These are phyloP conservation scores for Dendrolimus houi DNA, from an alignment of 2,888 invertebrate species.

Conservation along the genomic window DNA sequence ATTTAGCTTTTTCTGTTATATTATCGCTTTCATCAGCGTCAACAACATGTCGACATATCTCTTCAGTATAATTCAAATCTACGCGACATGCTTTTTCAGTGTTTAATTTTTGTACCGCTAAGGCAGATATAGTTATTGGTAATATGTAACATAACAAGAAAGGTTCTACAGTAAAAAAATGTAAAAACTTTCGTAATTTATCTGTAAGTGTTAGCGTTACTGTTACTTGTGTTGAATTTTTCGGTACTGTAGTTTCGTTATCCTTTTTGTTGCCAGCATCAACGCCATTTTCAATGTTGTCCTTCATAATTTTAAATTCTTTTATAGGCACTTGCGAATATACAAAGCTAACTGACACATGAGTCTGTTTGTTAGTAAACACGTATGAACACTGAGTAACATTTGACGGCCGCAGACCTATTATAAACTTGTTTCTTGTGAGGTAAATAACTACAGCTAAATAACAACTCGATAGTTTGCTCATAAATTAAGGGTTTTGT, in stretches of 20 bases:
- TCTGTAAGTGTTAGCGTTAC: background rate
- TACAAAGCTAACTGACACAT: background rate
- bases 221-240: background rate
- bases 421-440: background rate
- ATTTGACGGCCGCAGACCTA: background rate
- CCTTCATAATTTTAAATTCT: background rate
- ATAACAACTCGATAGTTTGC: no score
- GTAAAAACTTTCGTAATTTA: background rate
- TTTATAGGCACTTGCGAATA: no score
- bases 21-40: constrained; percentile 40
- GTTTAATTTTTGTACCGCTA: constrained; percentile 70
- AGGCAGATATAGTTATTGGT: constrained; percentile 77
- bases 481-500: no score
- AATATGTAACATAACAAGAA: constrained; percentile 79
- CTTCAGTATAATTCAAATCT: constrained; percentile 63
- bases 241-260: background rate
- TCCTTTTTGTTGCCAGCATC: background rate
- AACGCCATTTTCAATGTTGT: background rate
- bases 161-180: constrained; percentile 79
- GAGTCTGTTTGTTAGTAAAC: background rate
- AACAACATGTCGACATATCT: constrained; percentile 61
- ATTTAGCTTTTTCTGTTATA: constrained; percentile 42
- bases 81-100: constrained; percentile 75
- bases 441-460: background rate
- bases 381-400: background rate